A percentile compares a stretch with the other conserved stretches of the same genome.
Conservation (phyloP, 2,888 invertebrate species). For the Leptinotarsa haldemani region DNA sequence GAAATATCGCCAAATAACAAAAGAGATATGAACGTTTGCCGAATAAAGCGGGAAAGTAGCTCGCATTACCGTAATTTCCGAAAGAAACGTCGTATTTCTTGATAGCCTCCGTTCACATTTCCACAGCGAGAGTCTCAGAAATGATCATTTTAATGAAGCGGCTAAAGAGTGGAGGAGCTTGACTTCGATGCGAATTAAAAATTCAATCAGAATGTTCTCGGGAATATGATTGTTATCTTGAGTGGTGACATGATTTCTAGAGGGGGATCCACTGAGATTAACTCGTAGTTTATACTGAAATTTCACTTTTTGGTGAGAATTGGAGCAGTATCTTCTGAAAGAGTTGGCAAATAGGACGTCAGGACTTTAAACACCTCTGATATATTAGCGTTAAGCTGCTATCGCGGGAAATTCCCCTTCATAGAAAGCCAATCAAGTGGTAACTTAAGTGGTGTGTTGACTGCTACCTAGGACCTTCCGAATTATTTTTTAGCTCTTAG, state of each 20-base stretch:
- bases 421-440: too few species aligned
- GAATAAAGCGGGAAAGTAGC: neutral
- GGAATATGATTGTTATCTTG: neutral
- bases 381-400: too few species aligned
- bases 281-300: neutral
- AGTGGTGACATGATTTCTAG: neutral
- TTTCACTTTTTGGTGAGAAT: neutral
- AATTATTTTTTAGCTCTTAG: too few species aligned
- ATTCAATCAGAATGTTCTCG: neutral
- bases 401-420: too few species aligned
- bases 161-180: neutral
- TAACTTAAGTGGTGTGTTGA: too few species aligned
- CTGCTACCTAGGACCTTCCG: too few species aligned
- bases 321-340: neutral
- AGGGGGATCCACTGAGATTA: neutral
- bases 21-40: constrained; percentile 9
- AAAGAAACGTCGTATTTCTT: constrained; percentile 2
- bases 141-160: constrained; percentile 1
- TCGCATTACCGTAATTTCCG: constrained; percentile 7
- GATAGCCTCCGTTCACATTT: neutral
- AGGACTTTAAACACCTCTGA: neutral
- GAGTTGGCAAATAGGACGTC: neutral
- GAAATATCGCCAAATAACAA: constrained; percentile 9
- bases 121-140: neutral
- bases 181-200: neutral